A percentile compares a stretch with the other conserved stretches of the same genome.
Conservation (phyloP, 2,888 invertebrate genomes). For the Orthonychiurus folsomi region DNA sequence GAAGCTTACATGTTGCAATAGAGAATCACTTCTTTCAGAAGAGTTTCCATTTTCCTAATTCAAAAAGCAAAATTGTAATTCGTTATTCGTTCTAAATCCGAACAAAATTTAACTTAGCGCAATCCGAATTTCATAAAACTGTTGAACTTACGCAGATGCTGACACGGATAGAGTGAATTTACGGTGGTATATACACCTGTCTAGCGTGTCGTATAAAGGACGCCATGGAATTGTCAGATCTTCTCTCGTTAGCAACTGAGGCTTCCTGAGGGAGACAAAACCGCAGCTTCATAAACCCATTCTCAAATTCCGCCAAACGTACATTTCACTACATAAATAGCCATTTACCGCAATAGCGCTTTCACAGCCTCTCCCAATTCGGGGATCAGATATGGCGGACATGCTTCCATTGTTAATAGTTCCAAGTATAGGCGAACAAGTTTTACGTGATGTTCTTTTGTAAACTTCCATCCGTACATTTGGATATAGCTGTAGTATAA, state of each 20-base stretch:
- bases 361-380: slow-evolving; percentile 61
- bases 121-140: not conserved
- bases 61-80: too few species aligned
- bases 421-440: slow-evolving; percentile 72
- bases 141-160: slow-evolving; percentile 33
- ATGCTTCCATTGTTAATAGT: slow-evolving; percentile 53
- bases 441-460: slow-evolving; percentile 77
- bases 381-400: slow-evolving; percentile 52
- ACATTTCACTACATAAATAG: not conserved
- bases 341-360: slow-evolving; percentile 63
- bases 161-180: slow-evolving; percentile 44
- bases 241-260: slow-evolving; percentile 61
- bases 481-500: slow-evolving; percentile 60
- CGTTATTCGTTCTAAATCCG: slow-evolving; percentile 9
- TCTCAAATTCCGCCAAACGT: not conserved
- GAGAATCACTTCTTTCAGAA: slow-evolving; percentile 35
- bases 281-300: not conserved
- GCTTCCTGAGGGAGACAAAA: slow-evolving; percentile 52
- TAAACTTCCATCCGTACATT: slow-evolving; percentile 76
- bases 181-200: slow-evolving; percentile 50
- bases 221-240: slow-evolving; percentile 78
- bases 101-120: slow-evolving; percentile 8
- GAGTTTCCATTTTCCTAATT: slow-evolving; percentile 36
- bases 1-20: slow-evolving; percentile 31
- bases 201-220: slow-evolving; percentile 64